Percentiles rank a stretch among this genome's conserved stretches.
These are phyloP conservation scores for Mustela erminea DNA, from an alignment of 2,797 vertebrate genomes.

Conservation along the genomic window DNA sequence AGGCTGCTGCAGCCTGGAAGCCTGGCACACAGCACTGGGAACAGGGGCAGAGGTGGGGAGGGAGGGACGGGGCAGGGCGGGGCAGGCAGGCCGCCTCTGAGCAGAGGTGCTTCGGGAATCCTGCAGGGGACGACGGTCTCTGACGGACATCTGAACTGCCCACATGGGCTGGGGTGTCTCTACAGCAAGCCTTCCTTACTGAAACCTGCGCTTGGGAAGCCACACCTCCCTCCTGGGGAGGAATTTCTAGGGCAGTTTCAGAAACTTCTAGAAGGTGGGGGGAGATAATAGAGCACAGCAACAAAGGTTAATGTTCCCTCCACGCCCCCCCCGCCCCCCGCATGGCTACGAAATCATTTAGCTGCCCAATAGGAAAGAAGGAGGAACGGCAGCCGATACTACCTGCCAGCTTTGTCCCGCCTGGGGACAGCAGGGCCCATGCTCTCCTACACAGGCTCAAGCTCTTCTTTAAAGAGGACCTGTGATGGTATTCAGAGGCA, in stretches of 20 bases:
- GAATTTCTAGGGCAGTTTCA: neutral
- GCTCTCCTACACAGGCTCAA: no score
- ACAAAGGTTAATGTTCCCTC: neutral
- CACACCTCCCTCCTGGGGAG: neutral
- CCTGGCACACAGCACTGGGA: no score
- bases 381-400: neutral
- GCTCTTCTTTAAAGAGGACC: neutral
- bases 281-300: neutral
- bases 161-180: accelerated
- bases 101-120: neutral
- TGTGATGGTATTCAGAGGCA: neutral
- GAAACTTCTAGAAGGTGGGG: neutral
- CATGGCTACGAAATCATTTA: neutral
- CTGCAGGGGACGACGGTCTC: neutral
- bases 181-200: neutral
- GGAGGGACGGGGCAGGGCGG: neutral
- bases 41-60: no score
- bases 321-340: accelerated
- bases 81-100: neutral
- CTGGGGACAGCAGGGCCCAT: neutral
- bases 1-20: no score
- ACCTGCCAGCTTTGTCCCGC: neutral
- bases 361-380: neutral
- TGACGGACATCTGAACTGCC: accelerated
- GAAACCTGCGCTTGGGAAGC: neutral